Evolutionary conservation across 2,797 vertebrate species (phyloP), one percentile per base, ranked within the genome.

Genomic region (Sternarchorhynchus goeldii): DNA sequence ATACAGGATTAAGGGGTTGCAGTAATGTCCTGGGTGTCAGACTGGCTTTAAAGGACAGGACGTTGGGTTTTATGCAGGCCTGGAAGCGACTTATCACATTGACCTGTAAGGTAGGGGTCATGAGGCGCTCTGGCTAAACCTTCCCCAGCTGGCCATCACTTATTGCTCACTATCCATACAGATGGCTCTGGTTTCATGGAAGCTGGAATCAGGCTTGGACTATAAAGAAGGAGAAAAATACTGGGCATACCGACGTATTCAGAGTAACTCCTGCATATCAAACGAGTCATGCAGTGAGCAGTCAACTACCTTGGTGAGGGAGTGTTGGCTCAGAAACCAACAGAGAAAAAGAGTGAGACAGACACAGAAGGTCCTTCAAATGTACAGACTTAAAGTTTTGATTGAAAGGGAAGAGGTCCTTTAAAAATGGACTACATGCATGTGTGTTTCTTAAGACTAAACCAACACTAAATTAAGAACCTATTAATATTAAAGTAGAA

Each of bases 41-140:
- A 62, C 63, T 82, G 77, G 59, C 73, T 71, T 78, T 75, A 81
- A 18, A 74, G 79, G 81, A 71, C 79, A 72, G 77, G 69, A 73
- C 53, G 68, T 36, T n/a, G 67, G 73, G 36, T 74, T 72, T 66
- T 21, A 67, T 18, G 31, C n/a, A 50, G 53, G 31, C 60, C 58
- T 79, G 73, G 83, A 85, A 73, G 78, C 32, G 65, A 71, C 68
- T 63, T 55, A 78, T 77, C 16, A 31, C 21, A 20, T 70, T 71
- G 71, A 82, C 78, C 39, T 58, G 55, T 73, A 78, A 77, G 64
- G 25, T 78, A 82, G 76, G 73, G 79, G 60, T 66, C 74, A 76
- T 65, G 17, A 76, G 73, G 20, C 25, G 20, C 63, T 67, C 71
- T 6, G 57, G 67, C 50, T 74, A 72, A 85, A 77, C 34, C 73